Conservation (phyloP, 2,888 invertebrate genomes). For the Hirtodrosophila duncani region DNA sequence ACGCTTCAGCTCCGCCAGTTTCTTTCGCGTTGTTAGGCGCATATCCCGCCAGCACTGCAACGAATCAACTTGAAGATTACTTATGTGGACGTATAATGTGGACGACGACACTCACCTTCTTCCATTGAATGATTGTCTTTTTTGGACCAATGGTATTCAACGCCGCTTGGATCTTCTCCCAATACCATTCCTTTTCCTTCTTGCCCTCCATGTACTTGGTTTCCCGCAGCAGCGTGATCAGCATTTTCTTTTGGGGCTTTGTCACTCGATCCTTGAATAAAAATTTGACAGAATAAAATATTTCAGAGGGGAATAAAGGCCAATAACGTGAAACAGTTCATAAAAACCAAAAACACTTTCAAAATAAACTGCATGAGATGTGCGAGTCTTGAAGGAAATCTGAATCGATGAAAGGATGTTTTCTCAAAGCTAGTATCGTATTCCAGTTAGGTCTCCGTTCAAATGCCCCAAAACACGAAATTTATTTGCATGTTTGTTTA, state of each 20-base stretch:
- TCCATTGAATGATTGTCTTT: constrained; percentile 77
- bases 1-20: constrained; percentile 76
- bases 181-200: constrained; percentile 77
- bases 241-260: constrained; percentile 77
- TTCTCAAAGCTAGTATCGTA: too few species aligned
- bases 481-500: too few species aligned
- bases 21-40: constrained; percentile 76
- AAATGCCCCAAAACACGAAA: too few species aligned
- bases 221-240: constrained; percentile 76
- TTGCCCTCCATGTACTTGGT: constrained; percentile 77
- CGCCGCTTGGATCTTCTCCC: constrained; percentile 77
- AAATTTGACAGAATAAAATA: constrained; percentile 67
- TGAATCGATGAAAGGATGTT: too few species aligned
- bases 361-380: too few species aligned
- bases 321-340: too few species aligned
- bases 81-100: too few species aligned
- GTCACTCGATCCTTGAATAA: constrained; percentile 77
- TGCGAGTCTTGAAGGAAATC: too few species aligned
- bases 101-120: constrained; percentile 62
- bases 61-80: too few species aligned
- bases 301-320: constrained; percentile 30
- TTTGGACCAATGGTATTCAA: constrained; percentile 76
- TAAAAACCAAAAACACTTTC: too few species aligned
- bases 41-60: constrained; percentile 77
- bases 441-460: too few species aligned